Evolutionary conservation across 2,888 invertebrate genomes (phyloP).

Genomic region (Allolobophora icterica): DNA sequence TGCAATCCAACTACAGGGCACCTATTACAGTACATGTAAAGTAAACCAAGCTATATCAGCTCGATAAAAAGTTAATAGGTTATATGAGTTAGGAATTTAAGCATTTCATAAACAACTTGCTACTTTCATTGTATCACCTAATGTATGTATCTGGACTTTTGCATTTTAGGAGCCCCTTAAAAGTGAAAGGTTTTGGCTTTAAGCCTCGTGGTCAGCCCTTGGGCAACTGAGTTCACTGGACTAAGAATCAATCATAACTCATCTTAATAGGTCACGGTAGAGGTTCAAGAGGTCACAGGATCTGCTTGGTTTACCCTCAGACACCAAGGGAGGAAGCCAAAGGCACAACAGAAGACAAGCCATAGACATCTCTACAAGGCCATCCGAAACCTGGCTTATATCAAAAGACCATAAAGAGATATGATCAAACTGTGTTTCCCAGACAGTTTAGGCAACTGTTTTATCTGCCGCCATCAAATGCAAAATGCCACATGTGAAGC

Average conservation of each 20-base stretch:
- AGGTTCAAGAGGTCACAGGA: neutral
- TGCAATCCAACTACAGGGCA: too few relatives aligned
- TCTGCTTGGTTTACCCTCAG: neutral
- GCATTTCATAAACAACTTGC: too few relatives aligned
- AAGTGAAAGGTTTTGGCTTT: neutral
- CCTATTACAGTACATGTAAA: too few relatives aligned
- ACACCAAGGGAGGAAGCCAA: neutral
- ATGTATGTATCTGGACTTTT: too few relatives aligned
- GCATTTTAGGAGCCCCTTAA: neutral
- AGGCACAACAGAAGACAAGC: neutral
- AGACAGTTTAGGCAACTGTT: neutral
- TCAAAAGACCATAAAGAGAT: neutral
- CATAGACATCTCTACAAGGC: neutral
- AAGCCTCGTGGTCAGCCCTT: neutral
- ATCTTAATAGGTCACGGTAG: neutral
- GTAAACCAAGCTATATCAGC: too few relatives aligned
- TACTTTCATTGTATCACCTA: too few relatives aligned
- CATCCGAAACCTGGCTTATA: slow-evolving; percentile 7
- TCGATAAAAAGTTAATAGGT: too few relatives aligned
- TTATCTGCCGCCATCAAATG: neutral
- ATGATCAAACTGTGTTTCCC: slow-evolving; percentile 17
- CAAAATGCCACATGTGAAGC: slow-evolving; percentile 11
- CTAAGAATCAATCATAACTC: neutral
- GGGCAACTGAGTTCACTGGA: neutral
- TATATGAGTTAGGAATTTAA: too few relatives aligned